Conservation (phyloP, 2,113 vertebrate species). For the Leucoraja erinaceus region DNA sequence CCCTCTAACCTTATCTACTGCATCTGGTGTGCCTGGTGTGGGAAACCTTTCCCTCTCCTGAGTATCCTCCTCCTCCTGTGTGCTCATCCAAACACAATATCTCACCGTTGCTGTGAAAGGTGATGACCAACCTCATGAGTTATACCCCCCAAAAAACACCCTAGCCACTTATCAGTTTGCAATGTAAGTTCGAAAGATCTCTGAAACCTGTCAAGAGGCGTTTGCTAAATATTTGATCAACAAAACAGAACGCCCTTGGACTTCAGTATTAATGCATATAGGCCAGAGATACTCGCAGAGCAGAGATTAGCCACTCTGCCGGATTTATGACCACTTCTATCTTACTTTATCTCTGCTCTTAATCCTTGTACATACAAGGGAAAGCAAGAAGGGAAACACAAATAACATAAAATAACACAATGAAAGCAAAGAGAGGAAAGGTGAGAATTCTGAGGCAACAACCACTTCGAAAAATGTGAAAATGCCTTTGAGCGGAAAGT, state of each 20-base stretch:
- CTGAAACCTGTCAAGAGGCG: not conserved
- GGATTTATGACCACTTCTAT: not conserved
- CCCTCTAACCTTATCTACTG: too few relatives aligned
- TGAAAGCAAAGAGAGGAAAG: not conserved
- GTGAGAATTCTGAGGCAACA: not conserved
- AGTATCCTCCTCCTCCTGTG: too few relatives aligned
- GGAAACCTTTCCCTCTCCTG: not conserved
- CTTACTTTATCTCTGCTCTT: not conserved
- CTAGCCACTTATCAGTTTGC: not conserved
- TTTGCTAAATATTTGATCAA: not conserved
- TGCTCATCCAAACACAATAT: too few relatives aligned
- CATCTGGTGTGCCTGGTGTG: too few relatives aligned
- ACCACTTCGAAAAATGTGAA: not conserved
- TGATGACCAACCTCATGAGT: not conserved
- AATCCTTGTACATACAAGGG: not conserved
- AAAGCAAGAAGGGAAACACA: not conserved
- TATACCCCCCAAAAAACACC: not conserved
- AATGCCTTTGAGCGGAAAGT: not conserved
- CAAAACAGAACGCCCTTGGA: not conserved
- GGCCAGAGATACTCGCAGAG: not conserved
- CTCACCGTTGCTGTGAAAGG: not conserved
- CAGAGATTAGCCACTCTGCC: not conserved
- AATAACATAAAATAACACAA: not conserved
- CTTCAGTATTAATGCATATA: not conserved
- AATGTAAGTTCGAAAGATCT: too few relatives aligned